Conservation (phyloP, 2,113 vertebrate species). For the Reinhardtius hippoglossoides region DNA sequence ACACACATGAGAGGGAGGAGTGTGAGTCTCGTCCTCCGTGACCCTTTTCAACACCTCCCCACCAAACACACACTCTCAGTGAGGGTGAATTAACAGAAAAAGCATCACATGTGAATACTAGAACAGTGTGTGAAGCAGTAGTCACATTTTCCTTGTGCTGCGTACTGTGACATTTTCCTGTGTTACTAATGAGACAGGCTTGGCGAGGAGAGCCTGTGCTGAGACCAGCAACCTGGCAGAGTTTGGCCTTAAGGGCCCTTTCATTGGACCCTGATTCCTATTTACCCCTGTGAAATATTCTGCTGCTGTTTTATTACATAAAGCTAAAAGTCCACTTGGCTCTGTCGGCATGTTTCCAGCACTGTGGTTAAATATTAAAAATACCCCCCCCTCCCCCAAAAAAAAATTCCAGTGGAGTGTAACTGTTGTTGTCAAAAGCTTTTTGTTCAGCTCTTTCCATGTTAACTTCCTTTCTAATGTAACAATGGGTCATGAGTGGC, state of each 20-base stretch:
- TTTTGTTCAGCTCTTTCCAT: background rate
- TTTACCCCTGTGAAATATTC: conserved; percentile 69
- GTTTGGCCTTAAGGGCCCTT: conserved; percentile 61
- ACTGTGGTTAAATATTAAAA: conserved; percentile 37
- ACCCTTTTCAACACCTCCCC: background rate
- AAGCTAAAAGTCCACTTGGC: conserved; percentile 44
- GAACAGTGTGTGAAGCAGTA: conserved; percentile 23
- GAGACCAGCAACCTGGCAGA: conserved; percentile 75
- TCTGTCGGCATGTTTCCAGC: conserved; percentile 20
- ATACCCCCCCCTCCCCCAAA: background rate
- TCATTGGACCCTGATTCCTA: conserved; percentile 51
- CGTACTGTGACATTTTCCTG: conserved; percentile 65
- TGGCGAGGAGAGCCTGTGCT: conserved; percentile 53
- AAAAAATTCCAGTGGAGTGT: background rate
- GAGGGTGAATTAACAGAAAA: background rate
- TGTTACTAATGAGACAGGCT: conserved; percentile 78
- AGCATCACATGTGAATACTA: background rate
- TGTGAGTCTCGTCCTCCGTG: background rate
- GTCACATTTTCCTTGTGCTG: conserved; percentile 1
- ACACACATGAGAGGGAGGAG: background rate
- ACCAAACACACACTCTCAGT: background rate
- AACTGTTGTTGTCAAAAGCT: background rate
- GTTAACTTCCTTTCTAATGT: conserved; percentile 10
- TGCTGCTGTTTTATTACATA: conserved; percentile 64
- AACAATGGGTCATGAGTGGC: background rate